Base-by-base conservation (phyloP, 2,888 invertebrate species). In the Campoplex capitator region DNA sequence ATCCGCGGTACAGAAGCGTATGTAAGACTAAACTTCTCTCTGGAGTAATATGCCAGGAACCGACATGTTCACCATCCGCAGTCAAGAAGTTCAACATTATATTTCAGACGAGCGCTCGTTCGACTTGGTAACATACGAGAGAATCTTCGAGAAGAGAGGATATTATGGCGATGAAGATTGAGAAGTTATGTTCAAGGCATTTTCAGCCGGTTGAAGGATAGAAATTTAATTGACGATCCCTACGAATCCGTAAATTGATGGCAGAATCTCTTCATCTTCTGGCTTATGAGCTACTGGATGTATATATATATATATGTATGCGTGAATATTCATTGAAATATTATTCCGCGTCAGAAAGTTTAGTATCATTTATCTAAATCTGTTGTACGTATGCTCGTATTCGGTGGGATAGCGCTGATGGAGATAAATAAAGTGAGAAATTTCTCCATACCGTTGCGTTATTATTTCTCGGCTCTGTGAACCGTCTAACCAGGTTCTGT, bases 351-450 rank as follows among this genome's bases (percentile, higher is more conserved):
- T 38, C 32, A 51, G 73, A 73, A 76, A 86, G 71, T 78, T 62
- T 28, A 54, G 45, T 73, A 68, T 85, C 82, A 71, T 87, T 87
- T 80, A 32, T 85, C 82, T 80, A 56, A 79, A 83, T 85, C 76
- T 79, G 71, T 58, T 45, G 48, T 77, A 76, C 51, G 58, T 28
- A 74, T 70, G 51, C 35, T 28, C 32, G 11, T 16, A 75, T 70
- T 42, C 68, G 35, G 38, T 75, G 23, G 70, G 62, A 76, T 68
- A n/a, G 45, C 75, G 56, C 35, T 82, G 67, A 83, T 77, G 76
- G 83, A 83, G 83, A 83, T 71, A 71, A 83, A 77, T 71, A 83
- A 58, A 62, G 62, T 48, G 54, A 65, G 75, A 23, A 23, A 68
- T 51, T 48, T 23, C 56, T 18, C 23, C 38, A 13, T 23, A 16